These are phyloP conservation scores for Orthosia gracilis DNA, from an alignment of 2,888 invertebrate species.

Conservation along the genomic window DNA sequence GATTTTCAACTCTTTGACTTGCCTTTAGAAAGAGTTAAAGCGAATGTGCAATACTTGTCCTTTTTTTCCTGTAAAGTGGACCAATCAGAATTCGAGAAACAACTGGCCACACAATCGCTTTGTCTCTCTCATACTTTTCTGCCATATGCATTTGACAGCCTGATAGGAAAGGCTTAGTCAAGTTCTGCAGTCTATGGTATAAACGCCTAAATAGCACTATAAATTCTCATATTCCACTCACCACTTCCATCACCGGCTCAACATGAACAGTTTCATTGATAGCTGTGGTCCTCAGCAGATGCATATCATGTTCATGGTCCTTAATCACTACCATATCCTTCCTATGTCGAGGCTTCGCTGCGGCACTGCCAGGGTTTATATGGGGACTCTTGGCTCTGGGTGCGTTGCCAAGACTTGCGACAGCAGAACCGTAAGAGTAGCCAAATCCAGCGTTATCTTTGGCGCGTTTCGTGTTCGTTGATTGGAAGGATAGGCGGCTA, in stretches of 20 bases:
- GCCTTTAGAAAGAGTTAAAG: too few relatives aligned
- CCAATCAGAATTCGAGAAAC: too few relatives aligned
- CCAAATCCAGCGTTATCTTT: conserved; percentile 87
- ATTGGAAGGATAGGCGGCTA: conserved; percentile 80
- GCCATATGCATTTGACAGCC: too few relatives aligned
- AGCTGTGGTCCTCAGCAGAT: conserved; percentile 84
- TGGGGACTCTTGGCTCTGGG: conserved; percentile 57
- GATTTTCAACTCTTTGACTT: background rate
- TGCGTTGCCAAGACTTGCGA: conserved; percentile 77
- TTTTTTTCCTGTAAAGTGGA: too few relatives aligned
- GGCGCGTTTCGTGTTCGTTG: conserved; percentile 82
- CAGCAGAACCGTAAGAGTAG: conserved; percentile 85
- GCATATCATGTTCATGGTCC: conserved; percentile 73
- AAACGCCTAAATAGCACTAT: background rate
- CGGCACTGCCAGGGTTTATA: conserved; percentile 35
- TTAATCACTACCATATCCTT: conserved; percentile 75
- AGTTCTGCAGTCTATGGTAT: too few relatives aligned
- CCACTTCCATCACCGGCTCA: conserved; percentile 74
- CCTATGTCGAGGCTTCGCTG: conserved; percentile 74
- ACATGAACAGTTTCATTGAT: conserved; percentile 81
- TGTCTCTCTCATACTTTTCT: too few relatives aligned
- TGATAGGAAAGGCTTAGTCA: too few relatives aligned
- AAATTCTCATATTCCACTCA: conserved; percentile 68
- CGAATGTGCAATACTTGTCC: too few relatives aligned
- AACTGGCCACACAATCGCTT: too few relatives aligned